Evolutionary conservation across 1,140 invertebrate genomes (phyloP).

Genomic region (Adoxophyes honmai): DNA sequence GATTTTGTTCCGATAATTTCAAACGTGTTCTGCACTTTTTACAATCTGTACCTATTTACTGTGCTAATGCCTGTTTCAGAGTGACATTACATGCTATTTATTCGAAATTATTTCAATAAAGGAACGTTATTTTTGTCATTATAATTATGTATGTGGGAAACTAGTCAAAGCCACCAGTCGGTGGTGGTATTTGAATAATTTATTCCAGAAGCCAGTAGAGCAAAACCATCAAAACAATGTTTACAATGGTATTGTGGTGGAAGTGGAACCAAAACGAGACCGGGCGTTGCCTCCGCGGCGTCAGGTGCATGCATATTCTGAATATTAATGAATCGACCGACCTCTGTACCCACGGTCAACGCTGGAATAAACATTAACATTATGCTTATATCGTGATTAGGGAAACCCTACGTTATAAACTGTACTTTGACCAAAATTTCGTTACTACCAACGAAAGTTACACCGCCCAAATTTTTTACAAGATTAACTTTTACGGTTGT

Average conservation of each 20-base stretch:
- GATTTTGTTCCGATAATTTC: too few species aligned
- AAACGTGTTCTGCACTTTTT: too few species aligned
- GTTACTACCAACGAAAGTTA: too few species aligned
- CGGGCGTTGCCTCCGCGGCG: slow-evolving; percentile 25
- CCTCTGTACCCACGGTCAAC: neutral
- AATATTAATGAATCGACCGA: slow-evolving; percentile 19
- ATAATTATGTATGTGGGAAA: slow-evolving; percentile 36
- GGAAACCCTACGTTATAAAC: too few species aligned
- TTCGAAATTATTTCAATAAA: neutral
- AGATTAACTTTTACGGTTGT: too few species aligned
- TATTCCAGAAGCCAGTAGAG: slow-evolving; percentile 56
- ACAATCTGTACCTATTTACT: too few species aligned
- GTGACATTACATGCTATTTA: too few species aligned
- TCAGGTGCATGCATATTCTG: slow-evolving; percentile 50
- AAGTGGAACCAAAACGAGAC: slow-evolving; percentile 43
- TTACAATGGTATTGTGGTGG: slow-evolving; percentile 20
- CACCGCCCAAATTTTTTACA: too few species aligned
- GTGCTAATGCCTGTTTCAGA: too few species aligned
- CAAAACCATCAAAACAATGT: slow-evolving; percentile 59
- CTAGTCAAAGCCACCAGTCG: slow-evolving; percentile 17
- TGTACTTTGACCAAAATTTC: too few species aligned
- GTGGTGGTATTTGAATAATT: slow-evolving; percentile 39
- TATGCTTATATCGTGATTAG: too few species aligned
- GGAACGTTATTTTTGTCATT: slow-evolving; percentile 1
- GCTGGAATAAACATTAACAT: too few species aligned